Evolutionary conservation across 1,140 invertebrate genomes (phyloP), one percentile per base, ranked within the genome.

Genomic region (Grapholita molesta): DNA sequence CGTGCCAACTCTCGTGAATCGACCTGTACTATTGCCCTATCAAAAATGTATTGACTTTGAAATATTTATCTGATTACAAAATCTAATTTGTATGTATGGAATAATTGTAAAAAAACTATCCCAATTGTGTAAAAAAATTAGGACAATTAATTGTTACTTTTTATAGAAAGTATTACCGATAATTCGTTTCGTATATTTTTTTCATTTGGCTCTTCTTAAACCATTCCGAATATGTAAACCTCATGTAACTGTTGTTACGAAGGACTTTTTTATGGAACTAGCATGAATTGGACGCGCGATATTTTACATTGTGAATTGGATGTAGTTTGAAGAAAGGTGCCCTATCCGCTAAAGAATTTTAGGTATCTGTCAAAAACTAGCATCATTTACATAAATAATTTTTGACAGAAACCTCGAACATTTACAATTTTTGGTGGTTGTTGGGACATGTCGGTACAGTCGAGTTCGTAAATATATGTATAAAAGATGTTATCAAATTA

Each of bases 171-270:
- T 15, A 42, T 42, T 42, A 15, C 38, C 38, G 5, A 42, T 42
- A 15, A 6, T 42, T 15, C 38, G n/a, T 42, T 42, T n/a, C 1
- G 38, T 42, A 42, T 6, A 18, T 42, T 42, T 0, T 42, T 42
- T 57, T n/a, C 53, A 57, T 28, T 23, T 25, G 23, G 23, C 23
- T 24, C 24, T 61, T 61, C 55, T n/a, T 38, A 38, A 15, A 28
- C 0, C 7, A 25, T 61, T 61, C 8, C 55, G 30, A 61, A 61
- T 28, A 61, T 61, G 55, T 61, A 61, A 61, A 61, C 55, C 55
- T 61, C 55, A 28, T 61, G 7, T 48, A 21, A 48, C 21, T 21
- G 15, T 18, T 21, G 6, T 48, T 18, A 48, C 8, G 15, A 48
- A 48, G 42, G 42, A 21, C 4, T 0, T 30, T 30, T 30, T 9